These are phyloP conservation scores for Haemorhous mexicanus DNA, from an alignment of 2,113 vertebrate species.

Conservation along the genomic window DNA sequence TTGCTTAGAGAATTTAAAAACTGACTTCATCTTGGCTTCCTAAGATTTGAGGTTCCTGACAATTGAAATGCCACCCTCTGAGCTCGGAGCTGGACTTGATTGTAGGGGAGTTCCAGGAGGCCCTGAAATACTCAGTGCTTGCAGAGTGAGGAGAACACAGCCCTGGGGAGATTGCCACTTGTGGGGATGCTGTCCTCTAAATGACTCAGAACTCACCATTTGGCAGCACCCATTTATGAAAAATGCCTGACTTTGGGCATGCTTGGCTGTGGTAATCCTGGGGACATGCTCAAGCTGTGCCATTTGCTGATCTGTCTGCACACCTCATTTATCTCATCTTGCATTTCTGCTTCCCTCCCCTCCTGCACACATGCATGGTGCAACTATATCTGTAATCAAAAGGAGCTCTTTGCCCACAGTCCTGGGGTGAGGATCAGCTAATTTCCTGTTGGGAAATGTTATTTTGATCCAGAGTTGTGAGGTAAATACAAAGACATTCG, in stretches of 20 bases:
- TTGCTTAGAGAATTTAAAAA: neutral
- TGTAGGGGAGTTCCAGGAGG: neutral
- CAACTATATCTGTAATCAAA: neutral
- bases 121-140: neutral
- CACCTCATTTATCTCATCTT: neutral
- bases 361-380: neutral
- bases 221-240: neutral
- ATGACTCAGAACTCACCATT: neutral
- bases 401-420: neutral
- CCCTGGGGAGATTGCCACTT: neutral
- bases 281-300: neutral
- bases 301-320: neutral
- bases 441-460: neutral
- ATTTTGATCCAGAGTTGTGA: neutral
- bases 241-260: neutral
- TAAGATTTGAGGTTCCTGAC: neutral
- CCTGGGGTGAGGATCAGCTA: neutral
- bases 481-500: neutral
- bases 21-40: neutral
- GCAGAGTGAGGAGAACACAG: fast-evolving
- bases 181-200: neutral
- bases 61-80: neutral
- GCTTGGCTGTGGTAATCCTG: neutral
- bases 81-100: neutral
- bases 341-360: neutral